Evolutionary conservation across 2,113 vertebrate genomes (phyloP).

Genomic region (Odocoileus hemionus): DNA sequence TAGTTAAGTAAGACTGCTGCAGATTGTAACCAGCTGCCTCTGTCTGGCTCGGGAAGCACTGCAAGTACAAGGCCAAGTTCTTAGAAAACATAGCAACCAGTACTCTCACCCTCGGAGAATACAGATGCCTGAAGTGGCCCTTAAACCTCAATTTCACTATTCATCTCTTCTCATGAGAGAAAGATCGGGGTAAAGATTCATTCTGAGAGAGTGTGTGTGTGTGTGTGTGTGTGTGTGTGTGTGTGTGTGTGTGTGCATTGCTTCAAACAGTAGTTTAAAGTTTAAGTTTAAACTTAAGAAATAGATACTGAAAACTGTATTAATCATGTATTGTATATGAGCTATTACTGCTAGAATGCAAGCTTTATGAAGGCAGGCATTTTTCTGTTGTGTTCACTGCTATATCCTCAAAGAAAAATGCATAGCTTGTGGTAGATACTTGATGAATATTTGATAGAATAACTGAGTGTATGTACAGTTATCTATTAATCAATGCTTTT

Average conservation of each 20-base stretch:
- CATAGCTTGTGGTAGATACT: not conserved
- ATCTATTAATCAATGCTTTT: not conserved
- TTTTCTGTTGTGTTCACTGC: not conserved
- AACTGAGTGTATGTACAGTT: not conserved
- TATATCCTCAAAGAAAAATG: not conserved
- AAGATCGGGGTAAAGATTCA: not conserved
- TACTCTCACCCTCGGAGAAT: not conserved
- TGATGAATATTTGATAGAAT: not conserved
- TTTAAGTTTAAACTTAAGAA: not conserved
- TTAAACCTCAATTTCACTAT: not conserved
- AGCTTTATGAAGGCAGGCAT: not conserved
- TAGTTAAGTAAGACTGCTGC: conserved; percentile 18
- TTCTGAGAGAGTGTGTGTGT: not conserved
- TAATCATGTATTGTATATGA: not conserved
- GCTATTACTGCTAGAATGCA: not conserved
- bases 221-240: no score
- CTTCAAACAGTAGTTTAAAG: not conserved
- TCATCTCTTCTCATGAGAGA: not conserved
- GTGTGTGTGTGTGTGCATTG: not conserved
- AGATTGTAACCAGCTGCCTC: conserved; percentile 58
- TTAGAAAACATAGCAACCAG: not conserved
- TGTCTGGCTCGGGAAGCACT: not conserved
- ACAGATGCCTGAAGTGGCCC: not conserved
- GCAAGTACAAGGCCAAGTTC: not conserved
- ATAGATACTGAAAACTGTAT: not conserved